These are phyloP conservation scores for Drosophila malerkotliana DNA, from an alignment of 1,140 invertebrate species.

Conservation along the genomic window DNA sequence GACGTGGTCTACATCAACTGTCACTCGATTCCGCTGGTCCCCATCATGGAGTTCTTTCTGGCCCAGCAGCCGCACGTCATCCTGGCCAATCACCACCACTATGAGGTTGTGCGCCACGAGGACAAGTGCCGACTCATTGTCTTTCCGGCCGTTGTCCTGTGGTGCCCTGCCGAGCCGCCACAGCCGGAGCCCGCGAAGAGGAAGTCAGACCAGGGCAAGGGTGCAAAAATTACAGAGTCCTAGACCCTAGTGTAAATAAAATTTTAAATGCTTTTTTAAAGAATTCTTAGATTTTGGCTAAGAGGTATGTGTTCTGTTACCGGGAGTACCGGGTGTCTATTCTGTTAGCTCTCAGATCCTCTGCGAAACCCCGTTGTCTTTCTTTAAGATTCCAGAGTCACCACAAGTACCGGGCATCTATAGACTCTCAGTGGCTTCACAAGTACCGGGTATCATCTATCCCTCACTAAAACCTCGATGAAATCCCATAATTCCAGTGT, in stretches of 20 bases:
- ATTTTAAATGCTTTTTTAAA: no score
- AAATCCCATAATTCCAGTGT: no score
- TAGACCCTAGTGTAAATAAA: not conserved
- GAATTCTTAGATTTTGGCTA: no score
- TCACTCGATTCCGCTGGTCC: slow-evolving; percentile 6
- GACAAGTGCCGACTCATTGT: slow-evolving; percentile 17
- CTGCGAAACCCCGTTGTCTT: no score
- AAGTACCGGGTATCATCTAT: no score
- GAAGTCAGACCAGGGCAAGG: not conserved
- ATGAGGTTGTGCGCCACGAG: slow-evolving; percentile 29
- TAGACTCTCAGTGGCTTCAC: no score
- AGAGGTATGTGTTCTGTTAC: no score
- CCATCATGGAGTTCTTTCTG: slow-evolving; percentile 14
- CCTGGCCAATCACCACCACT: slow-evolving; percentile 38
- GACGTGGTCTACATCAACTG: slow-evolving; percentile 55
- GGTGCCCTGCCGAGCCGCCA: slow-evolving; percentile 6
- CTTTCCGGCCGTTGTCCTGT: slow-evolving; percentile 38
- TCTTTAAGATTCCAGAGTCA: no score
- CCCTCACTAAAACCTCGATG: no score
- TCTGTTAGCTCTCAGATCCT: no score
- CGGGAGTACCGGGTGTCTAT: no score
- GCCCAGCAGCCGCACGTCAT: slow-evolving; percentile 20
- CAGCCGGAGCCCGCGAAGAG: not conserved
- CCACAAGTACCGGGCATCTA: no score
- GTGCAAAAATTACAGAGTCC: not conserved